These are phyloP conservation scores for Thamnophis sirtalis DNA, from an alignment of 2,113 vertebrate species.

Conservation along the genomic window DNA sequence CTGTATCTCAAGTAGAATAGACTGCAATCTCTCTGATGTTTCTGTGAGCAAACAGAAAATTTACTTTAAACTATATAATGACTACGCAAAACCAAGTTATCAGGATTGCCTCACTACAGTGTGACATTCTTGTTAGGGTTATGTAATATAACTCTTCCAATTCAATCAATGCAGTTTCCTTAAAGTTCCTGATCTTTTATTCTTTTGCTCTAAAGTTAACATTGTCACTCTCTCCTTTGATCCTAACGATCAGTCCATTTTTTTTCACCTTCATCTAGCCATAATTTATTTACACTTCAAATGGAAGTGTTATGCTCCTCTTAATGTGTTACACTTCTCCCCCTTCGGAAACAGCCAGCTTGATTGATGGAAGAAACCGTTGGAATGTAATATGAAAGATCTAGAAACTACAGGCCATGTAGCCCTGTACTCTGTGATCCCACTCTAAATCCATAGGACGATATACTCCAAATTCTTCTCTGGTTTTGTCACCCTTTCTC, in stretches of 20 bases:
- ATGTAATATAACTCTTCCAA: neutral
- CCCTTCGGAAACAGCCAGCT: neutral
- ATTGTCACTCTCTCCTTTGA: neutral
- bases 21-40: constrained; percentile 76
- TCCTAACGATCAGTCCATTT: neutral
- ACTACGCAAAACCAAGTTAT: neutral
- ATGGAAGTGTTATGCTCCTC: neutral
- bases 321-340: neutral
- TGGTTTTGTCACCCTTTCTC: neutral
- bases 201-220: neutral
- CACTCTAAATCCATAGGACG: neutral
- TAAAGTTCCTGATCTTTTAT: neutral
- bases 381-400: neutral
- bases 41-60: constrained; percentile 63
- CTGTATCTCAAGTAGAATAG: constrained; percentile 89
- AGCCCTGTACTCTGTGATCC: neutral
- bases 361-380: neutral
- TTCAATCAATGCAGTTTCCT: neutral
- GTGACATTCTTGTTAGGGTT: neutral
- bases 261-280: neutral
- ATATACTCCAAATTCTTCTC: neutral
- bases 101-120: neutral
- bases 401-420: neutral
- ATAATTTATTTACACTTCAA: too few species aligned
- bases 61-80: neutral